Base-by-base conservation (phyloP, 2,113 vertebrate species). In the Triplophysa siluroides region DNA sequence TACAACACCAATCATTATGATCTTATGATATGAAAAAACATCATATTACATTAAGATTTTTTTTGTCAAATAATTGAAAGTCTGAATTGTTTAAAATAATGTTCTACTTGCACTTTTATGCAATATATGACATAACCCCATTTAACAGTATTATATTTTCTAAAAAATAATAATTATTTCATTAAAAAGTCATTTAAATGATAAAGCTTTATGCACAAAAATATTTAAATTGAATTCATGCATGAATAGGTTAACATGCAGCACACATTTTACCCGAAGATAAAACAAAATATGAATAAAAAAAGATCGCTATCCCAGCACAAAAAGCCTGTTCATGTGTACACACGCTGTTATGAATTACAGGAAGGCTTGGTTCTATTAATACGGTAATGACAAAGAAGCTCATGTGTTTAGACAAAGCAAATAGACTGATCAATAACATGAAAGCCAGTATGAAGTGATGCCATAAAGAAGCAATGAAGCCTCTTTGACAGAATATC, bases 351-450 rank as follows among this genome's bases (percentile, higher is more conserved):
- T 52, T 38, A 75, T 13, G 24, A 16, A 61, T 52, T 24, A 58
- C 47, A 26, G 23, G 33, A 83, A 62, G 12, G 41, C 58, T 60
- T 43, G 33, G 38, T 23, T 29, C 81, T 77, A 60, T 56, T 77
- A 23, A 60, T 78, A 69, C 52, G 43, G 65, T 74, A 26, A 74
- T 12, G 24, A 13, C 78, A 62, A 82, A 50, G 54, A 6, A 38
- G 29, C 81, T 68, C 63, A 61, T 24, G n/a, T 38, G 52, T 41
- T 70, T 50, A 47, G 64, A 62, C 58, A 64, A 72, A 80, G 18
- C 14, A 75, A 60, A 45, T 14, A 63, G 56, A 54, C 21, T 64
- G 43, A 81, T 76, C 66, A 76, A 81, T 81, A 81, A n/a, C 26
- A 23, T 14, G 8, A 74, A 74, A 41, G 38, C 66, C 11, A 8